Evolutionary conservation across 2,797 vertebrate species (phyloP).

Genomic region (Leptoclinus maculatus): DNA sequence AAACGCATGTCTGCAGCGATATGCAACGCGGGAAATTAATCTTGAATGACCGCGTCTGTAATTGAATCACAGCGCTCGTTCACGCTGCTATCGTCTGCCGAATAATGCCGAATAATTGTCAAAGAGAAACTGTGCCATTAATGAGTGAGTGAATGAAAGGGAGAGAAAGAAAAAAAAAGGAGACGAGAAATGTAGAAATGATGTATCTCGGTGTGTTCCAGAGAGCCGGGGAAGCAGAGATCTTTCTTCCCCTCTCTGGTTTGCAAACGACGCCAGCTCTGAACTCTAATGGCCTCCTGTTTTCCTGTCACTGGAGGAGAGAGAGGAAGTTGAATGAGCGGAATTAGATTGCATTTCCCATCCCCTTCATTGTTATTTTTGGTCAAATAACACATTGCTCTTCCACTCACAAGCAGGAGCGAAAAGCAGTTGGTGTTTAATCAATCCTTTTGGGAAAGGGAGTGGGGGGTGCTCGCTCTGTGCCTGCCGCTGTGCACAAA

Average conservation of each 20-base stretch:
- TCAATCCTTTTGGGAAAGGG: slow-evolving; percentile 85
- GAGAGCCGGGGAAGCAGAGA: slow-evolving; percentile 51
- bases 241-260: slow-evolving; percentile 42
- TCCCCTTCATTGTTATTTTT: slow-evolving; percentile 83
- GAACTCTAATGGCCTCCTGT: slow-evolving; percentile 78
- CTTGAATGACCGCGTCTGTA: slow-evolving; percentile 62
- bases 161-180: not conserved
- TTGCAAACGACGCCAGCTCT: slow-evolving; percentile 63
- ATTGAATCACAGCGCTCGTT: slow-evolving; percentile 70
- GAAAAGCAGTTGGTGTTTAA: slow-evolving; percentile 83
- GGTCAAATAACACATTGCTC: slow-evolving; percentile 85
- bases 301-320: slow-evolving; percentile 69
- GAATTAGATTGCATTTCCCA: slow-evolving; percentile 82
- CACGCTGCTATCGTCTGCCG: slow-evolving; percentile 50
- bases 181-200: slow-evolving; percentile 59
- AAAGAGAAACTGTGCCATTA: slow-evolving; percentile 69
- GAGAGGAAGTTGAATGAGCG: slow-evolving; percentile 76
- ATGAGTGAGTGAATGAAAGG: slow-evolving; percentile 51
- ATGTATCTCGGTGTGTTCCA: slow-evolving; percentile 68
- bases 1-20: slow-evolving; percentile 48
- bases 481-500: slow-evolving; percentile 82
- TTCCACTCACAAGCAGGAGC: slow-evolving; percentile 77
- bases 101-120: slow-evolving; percentile 79
- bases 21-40: slow-evolving; percentile 56
- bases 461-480: slow-evolving; percentile 64